phyloP scores from a whole-genome alignment of 1,140 invertebrate species.

The Diabrotica virgifera region DNA sequence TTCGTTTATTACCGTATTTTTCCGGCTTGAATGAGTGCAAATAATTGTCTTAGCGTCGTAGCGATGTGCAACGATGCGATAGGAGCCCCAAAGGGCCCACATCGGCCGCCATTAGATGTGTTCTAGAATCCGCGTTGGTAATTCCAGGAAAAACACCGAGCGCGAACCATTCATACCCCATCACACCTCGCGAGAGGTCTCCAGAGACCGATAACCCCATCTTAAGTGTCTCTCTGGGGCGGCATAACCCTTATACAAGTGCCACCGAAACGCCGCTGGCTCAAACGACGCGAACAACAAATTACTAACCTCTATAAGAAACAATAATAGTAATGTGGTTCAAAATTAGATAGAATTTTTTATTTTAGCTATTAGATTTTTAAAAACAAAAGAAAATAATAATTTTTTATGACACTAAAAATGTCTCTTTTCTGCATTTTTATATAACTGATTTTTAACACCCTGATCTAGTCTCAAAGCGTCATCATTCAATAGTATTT shows the following conservation, averaged over 20 bases:
- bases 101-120: slow-evolving; percentile 30
- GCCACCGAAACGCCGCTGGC: slow-evolving; percentile 27
- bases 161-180: slow-evolving; percentile 45
- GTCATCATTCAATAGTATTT: too few relatives aligned
- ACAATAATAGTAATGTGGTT: neutral
- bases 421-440: too few relatives aligned
- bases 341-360: too few relatives aligned
- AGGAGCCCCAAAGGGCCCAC: slow-evolving; percentile 16
- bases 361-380: too few relatives aligned
- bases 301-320: neutral
- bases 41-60: slow-evolving; percentile 20
- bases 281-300: neutral
- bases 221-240: slow-evolving; percentile 43
- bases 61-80: slow-evolving; percentile 24
- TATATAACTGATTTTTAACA: too few relatives aligned
- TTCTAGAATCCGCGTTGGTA: slow-evolving; percentile 40
- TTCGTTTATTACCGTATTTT: too few relatives aligned
- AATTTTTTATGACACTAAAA: too few relatives aligned
- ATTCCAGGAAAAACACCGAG: slow-evolving; percentile 40
- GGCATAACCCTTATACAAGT: slow-evolving; percentile 47
- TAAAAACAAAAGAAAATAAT: too few relatives aligned
- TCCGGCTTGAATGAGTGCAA: neutral
- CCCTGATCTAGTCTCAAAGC: too few relatives aligned
- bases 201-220: slow-evolving; percentile 47
- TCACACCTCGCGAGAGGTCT: slow-evolving; percentile 45